phyloP scores from a whole-genome alignment of 2,888 invertebrate species.

The Actias luna region DNA sequence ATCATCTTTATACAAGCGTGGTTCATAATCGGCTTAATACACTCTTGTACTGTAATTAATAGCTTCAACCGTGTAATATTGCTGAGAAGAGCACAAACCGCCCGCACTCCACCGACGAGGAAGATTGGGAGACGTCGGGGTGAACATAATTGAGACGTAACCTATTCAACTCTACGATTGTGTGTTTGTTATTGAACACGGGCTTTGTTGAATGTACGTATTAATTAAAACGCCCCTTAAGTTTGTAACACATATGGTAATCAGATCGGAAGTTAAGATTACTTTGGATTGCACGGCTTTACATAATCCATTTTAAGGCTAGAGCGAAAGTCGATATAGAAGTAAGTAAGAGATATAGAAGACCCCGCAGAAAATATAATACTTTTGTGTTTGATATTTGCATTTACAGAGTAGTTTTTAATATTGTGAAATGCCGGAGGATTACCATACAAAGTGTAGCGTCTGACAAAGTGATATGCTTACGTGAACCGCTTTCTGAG shows the following conservation, averaged over 20 bases:
- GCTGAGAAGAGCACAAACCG: slow-evolving; percentile 20
- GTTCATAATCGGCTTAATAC: slow-evolving; percentile 45
- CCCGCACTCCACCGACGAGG: background rate
- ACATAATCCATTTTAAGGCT: background rate
- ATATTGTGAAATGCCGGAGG: background rate
- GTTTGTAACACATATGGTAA: slow-evolving; percentile 11
- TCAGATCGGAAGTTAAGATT: slow-evolving; percentile 12
- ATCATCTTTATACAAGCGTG: slow-evolving; percentile 30
- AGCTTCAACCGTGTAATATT: slow-evolving; percentile 34
- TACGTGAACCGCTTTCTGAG: too few species aligned
- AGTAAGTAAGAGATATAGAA: background rate
- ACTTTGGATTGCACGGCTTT: slow-evolving; percentile 3
- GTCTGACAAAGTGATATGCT: too few species aligned
- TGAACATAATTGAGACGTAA: slow-evolving; percentile 21
- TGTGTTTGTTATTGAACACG: slow-evolving; percentile 27
- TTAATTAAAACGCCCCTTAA: slow-evolving; percentile 26
- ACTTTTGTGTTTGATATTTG: too few species aligned
- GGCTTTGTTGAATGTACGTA: slow-evolving; percentile 28
- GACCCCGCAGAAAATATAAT: too few species aligned
- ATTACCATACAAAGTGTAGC: too few species aligned
- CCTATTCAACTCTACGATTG: slow-evolving; percentile 21
- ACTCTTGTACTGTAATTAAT: slow-evolving; percentile 44
- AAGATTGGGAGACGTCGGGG: background rate
- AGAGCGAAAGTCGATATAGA: background rate
- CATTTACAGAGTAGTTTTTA: too few species aligned